Evolutionary conservation across 2,888 invertebrate species (phyloP), one percentile per base, ranked within the genome.

Genomic region (Keiferia lycopersicella): DNA sequence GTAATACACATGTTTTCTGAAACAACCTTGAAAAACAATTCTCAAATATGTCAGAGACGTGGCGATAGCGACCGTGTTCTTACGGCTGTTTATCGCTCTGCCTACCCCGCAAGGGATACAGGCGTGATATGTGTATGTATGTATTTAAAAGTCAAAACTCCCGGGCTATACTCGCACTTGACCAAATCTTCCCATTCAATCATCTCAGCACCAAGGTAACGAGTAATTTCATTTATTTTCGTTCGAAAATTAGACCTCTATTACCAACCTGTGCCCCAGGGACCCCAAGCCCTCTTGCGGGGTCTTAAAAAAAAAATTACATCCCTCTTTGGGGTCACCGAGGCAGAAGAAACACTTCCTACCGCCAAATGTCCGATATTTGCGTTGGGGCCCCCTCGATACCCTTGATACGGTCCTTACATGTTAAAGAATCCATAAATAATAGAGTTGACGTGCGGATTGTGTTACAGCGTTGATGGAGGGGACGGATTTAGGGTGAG

Each of bases 361-460:
- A 77, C 78, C 75, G 82, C 88, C 90, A 91, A 90, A 88, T 89
- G 90, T 88, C 87, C 88, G 80, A 71, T 78, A 77, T 76, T 77
- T 76, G 75, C 73, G 73, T 77, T 71, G 72, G 62, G 62, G 66
- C 73, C 80, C 74, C 75, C 80, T 56, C 56, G 26, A 79, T 79
- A 75, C 83, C 56, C 56, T 56, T 34, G 74, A 82, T 75, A 77
- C 39, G 64, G 83, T 83, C 86, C 91, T 91, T 88, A 89, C 90
- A 88, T 91, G 91, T 91, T 91, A 87, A 91, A 91, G 91, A 91
- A 91, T 88, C 91, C 91, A 90, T 91, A 89, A 91, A 91, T 91
- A 91, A 91, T 91, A 91, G 84, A 91, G 88, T 91, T 90, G 91
- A 88, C 91, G 91, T 85, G 82, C 76, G 87, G 87, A 88, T 88